These are phyloP conservation scores for Chlorospingus semifuscus DNA, from an alignment of 2,797 vertebrate genomes.

Conservation along the genomic window DNA sequence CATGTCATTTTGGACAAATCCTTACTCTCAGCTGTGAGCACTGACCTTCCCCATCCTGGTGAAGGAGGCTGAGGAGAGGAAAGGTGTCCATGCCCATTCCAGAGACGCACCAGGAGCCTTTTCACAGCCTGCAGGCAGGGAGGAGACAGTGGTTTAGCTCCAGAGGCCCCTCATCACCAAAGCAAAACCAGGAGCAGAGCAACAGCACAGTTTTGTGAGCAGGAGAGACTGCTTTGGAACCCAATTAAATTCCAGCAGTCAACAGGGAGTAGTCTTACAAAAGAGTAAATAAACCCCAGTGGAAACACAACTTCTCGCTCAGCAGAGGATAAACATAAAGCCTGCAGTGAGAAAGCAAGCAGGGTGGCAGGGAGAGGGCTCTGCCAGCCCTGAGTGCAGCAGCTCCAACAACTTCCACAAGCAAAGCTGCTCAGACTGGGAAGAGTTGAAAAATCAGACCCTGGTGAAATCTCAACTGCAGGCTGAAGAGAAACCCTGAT, in stretches of 20 bases:
- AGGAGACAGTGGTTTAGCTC: neutral
- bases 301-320: neutral
- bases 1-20: neutral
- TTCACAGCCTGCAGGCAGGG: neutral
- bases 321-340: neutral
- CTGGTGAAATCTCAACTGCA: neutral
- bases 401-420: fast-evolving
- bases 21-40: neutral
- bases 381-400: neutral
- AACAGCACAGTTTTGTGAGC: neutral
- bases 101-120: neutral
- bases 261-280: neutral
- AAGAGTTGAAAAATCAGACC: neutral
- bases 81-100: neutral
- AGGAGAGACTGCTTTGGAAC: neutral
- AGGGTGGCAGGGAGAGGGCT: neutral
- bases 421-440: neutral
- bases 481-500: neutral
- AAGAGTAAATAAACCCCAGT: neutral
- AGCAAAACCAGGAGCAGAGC: neutral
- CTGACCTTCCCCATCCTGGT: neutral
- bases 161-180: neutral
- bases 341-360: neutral
- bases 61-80: neutral
- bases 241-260: neutral